Conservation (phyloP, 2,797 vertebrate species). For the Enteromius paludinosus region DNA sequence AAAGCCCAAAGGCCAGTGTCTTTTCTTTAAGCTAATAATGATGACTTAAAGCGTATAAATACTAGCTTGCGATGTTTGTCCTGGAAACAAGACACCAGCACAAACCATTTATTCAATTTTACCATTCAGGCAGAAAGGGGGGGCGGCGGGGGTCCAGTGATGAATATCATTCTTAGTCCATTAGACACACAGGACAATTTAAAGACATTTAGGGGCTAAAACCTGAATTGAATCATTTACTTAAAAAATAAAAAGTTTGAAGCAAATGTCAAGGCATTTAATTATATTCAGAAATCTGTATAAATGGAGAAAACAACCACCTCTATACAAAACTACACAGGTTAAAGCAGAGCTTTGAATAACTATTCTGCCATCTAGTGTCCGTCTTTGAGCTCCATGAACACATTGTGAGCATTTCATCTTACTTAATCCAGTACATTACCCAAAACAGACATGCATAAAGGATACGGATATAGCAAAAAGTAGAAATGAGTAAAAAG, state of each 20-base stretch:
- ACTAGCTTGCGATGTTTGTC: conserved; percentile 17
- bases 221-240: background rate
- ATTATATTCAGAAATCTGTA: background rate
- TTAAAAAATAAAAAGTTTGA: background rate
- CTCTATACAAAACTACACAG: background rate
- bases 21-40: conserved; percentile 29
- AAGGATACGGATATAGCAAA: background rate
- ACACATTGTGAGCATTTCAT: background rate
- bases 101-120: conserved; percentile 26
- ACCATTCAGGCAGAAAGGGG: background rate
- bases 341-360: conserved; percentile 12
- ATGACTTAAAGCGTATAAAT: conserved; percentile 15
- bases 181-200: conserved; percentile 1
- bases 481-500: background rate
- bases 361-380: conserved; percentile 60
- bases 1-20: conserved; percentile 15
- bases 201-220: background rate
- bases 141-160: background rate
- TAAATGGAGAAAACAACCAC: background rate
- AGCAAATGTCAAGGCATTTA: conserved; percentile 6
- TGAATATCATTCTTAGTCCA: background rate
- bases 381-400: background rate
- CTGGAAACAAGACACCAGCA: conserved; percentile 15
- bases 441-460: background rate
- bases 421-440: background rate